Evolutionary conservation across 2,888 invertebrate species (phyloP).

Genomic region (Allygus modestus): DNA sequence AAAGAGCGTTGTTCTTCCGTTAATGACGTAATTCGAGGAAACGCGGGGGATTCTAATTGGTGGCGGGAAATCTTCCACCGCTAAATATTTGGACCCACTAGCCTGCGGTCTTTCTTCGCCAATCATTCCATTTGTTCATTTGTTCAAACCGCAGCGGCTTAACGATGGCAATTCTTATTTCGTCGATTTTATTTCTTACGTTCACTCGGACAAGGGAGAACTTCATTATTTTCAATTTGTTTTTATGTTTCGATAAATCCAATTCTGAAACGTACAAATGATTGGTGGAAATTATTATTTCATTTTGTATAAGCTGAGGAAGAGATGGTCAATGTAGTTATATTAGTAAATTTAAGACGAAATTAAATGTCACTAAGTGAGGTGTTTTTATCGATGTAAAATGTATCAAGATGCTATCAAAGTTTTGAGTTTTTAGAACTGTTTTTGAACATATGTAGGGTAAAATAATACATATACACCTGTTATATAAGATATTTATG

Average conservation of each 20-base stretch:
- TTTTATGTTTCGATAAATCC: neutral
- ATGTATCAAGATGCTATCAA: too few relatives aligned
- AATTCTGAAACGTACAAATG: neutral
- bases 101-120: slow-evolving; percentile 25
- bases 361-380: too few relatives aligned
- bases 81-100: slow-evolving; percentile 1
- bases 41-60: slow-evolving; percentile 52
- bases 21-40: slow-evolving; percentile 62
- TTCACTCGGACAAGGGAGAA: neutral
- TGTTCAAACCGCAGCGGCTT: slow-evolving; percentile 24
- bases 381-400: too few relatives aligned
- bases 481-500: too few relatives aligned
- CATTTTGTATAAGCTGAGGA: too few relatives aligned
- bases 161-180: slow-evolving; percentile 44
- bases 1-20: slow-evolving; percentile 47
- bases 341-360: too few relatives aligned
- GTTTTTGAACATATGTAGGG: too few relatives aligned
- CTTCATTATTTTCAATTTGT: neutral
- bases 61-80: slow-evolving; percentile 45
- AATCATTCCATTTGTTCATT: slow-evolving; percentile 52
- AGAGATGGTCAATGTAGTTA: too few relatives aligned
- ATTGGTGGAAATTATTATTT: too few relatives aligned
- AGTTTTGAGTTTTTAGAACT: too few relatives aligned
- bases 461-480: too few relatives aligned
- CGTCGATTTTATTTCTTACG: slow-evolving; percentile 7